Base-by-base conservation (phyloP, 2,113 vertebrate species). In the Smithornis capensis region DNA sequence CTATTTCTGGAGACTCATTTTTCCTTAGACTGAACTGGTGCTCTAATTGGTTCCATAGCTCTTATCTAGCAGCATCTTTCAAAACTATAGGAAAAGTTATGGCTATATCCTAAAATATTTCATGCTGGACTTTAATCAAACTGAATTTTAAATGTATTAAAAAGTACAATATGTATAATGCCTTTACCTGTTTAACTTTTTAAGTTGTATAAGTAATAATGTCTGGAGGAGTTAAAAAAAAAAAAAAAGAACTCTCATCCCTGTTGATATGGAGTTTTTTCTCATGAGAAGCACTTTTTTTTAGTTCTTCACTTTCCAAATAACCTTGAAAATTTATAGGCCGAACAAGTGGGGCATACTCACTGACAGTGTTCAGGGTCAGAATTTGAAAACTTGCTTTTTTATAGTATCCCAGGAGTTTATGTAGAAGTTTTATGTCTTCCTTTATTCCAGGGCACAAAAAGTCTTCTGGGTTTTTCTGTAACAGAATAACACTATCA, bases 11-110 rank as follows among this genome's bases (percentile, higher is more conserved):
- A 83, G 47, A 31, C 50, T 93, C 68, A 86, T 95, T 96, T 96
- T 86, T 94, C 60, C 88, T 94, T 44, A 68, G 79, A 81, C 81
- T 67, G 79, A 83, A 37, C 79, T 90, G 63, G 33, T 74, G 49
- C 79, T 90, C 92, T 96, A 86, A 96, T 96, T 97, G 92, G 87
- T 95, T 95, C 85, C 90, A 96, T 95, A 91, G 82, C 92, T 97
- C 92, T 92, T 81, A 83, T 81, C 59, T 75, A 86, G 55, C 79
- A 88, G 44, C 78, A 76, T 91, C 63, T 74, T 95, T 92, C 83
- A 87, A 63, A 94, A 70, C 59, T 65, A 55, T 38, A 59, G 47
- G 45, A 37, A 42, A 92, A 88, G 42, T 67, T 95, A 88, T n/a
- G 59, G n/a, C 53, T 93, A 0, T 52, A 81, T 80, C 45, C 47